Evolutionary conservation across 2,888 invertebrate genomes (phyloP).

Genomic region (Laothoe populi): DNA sequence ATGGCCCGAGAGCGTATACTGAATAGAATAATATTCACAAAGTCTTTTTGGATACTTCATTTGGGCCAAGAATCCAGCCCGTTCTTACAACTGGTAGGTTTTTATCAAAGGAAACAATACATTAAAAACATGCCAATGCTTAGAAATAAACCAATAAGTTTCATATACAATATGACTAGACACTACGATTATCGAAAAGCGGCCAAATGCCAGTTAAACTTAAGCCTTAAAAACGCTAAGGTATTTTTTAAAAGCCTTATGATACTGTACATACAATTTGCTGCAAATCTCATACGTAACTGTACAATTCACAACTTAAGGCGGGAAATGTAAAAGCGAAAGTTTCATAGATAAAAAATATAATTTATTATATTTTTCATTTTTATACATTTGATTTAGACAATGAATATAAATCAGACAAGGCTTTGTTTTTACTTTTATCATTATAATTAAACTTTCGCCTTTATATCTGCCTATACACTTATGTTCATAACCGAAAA

Average conservation of each 20-base stretch:
- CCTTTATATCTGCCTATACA: slow-evolving; percentile 9
- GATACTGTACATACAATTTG: slow-evolving; percentile 65
- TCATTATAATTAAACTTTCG: not conserved
- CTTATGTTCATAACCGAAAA: not conserved
- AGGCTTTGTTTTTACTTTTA: not conserved
- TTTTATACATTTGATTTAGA: too few relatives aligned
- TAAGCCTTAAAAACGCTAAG: slow-evolving; percentile 41
- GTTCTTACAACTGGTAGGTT: not conserved
- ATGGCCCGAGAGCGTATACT: too few relatives aligned
- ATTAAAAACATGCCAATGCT: not conserved
- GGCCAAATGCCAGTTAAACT: slow-evolving; percentile 53
- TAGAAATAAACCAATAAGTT: slow-evolving; percentile 5
- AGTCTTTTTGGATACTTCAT: too few relatives aligned
- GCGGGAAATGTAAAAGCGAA: slow-evolving; percentile 28
- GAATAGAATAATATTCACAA: too few relatives aligned
- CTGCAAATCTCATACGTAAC: slow-evolving; percentile 82
- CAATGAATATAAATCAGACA: too few relatives aligned
- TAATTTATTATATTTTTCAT: not conserved
- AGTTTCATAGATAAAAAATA: slow-evolving; percentile 20
- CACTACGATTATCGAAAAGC: slow-evolving; percentile 60
- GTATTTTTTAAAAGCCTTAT: slow-evolving; percentile 38
- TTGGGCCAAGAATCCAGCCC: not conserved
- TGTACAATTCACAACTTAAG: slow-evolving; percentile 70
- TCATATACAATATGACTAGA: slow-evolving; percentile 66
- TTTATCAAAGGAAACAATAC: not conserved